phyloP scores from a whole-genome alignment of 2,888 invertebrate species.

The Selenia dentaria region DNA sequence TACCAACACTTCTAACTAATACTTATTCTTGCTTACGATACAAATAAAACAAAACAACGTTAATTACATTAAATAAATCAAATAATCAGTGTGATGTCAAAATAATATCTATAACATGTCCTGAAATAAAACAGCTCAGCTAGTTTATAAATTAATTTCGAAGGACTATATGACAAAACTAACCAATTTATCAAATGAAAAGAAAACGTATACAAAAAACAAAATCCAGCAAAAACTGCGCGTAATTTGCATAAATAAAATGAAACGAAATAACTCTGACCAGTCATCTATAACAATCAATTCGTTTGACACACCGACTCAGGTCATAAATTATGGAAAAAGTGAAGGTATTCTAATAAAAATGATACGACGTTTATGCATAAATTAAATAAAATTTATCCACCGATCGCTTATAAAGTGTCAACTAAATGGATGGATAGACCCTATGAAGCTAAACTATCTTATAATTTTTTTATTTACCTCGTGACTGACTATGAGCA shows the following conservation, averaged over 20 bases:
- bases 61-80: too few species aligned
- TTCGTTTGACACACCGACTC: constrained; percentile 30
- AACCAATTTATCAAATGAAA: background rate
- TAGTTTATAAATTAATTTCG: background rate
- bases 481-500: too few species aligned
- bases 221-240: background rate
- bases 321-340: constrained; percentile 38
- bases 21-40: too few species aligned
- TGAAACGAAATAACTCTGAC: background rate
- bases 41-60: too few species aligned
- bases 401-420: too few species aligned
- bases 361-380: background rate
- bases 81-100: too few species aligned
- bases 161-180: background rate
- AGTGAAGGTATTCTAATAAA: background rate
- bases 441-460: too few species aligned
- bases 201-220: background rate
- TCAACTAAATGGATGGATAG: too few species aligned
- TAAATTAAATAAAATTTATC: too few species aligned
- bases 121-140: too few species aligned
- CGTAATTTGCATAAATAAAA: background rate
- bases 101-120: background rate
- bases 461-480: too few species aligned
- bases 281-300: constrained; percentile 36
- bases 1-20: too few species aligned